Base-by-base conservation (phyloP, 2,888 invertebrate species). In the Plagodis pulveraria region DNA sequence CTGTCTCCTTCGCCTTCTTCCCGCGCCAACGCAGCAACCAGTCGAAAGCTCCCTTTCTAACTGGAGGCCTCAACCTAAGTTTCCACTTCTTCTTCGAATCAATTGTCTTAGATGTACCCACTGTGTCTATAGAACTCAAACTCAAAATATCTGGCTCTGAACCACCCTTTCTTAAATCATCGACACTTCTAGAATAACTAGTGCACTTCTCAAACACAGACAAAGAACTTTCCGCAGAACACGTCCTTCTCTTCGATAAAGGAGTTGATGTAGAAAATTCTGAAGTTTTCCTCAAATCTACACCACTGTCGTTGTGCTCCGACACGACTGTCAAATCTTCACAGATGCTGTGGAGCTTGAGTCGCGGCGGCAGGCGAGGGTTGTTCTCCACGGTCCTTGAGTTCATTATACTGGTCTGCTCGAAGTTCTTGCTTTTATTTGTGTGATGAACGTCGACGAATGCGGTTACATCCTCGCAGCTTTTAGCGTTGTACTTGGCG, bases 1-100 rank as follows among this genome's bases (percentile, higher is more conserved):
- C 72, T 33, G 77, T 70, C 40, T 76, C 60, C 46, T 71, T 78
- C 49, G 81, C 72, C 72, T 86, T 90, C 73, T 87, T 91, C 65
- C 85, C 83, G 58, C 90, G 87, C 92, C 92, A 93, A 44, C 81
- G 80, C 42, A 92, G 73, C 69, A 93, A 76, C 71, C 89, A 90
- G 71, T 91, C 90, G 64, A 93, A 88, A 40, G 89, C 78, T 38
- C 86, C 86, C 77, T 89, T 93, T 51, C 81, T 81, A 67, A 91
- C 87, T 0, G 84, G 83, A 7, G 86, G 86, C 66, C 83, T 89
- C 38, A 90, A 71, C 57, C 60, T 56, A 33, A 88, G 70, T 64
- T 84, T 90, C 88, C 87, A 90, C 58, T 84, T 79, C 65, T 86
- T 92, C 66, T 83, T 86, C 52, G 80, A 76, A 51, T 88, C 86